Evolutionary conservation across 2,113 vertebrate genomes (phyloP).

Genomic region (Dicentrarchus labrax): DNA sequence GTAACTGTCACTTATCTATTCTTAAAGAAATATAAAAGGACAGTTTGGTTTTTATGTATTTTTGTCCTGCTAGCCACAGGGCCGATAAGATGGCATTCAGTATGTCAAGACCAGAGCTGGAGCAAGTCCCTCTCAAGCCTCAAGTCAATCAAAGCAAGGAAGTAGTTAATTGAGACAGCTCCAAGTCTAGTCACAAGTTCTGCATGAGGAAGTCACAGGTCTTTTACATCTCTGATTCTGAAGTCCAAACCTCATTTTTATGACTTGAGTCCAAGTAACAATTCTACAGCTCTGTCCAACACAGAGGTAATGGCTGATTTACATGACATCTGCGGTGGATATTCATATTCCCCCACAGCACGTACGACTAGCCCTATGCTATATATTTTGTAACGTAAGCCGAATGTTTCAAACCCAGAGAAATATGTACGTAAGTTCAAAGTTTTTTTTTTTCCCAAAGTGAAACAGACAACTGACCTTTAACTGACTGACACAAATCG

Average conservation of each 20-base stretch:
- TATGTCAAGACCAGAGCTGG: neutral
- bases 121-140: too few relatives aligned
- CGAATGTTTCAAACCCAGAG: too few relatives aligned
- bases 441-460: too few relatives aligned
- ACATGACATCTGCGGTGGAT: too few relatives aligned
- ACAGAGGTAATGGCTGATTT: neutral
- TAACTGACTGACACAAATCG: constrained; percentile 1
- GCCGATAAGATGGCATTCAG: neutral
- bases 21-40: constrained; percentile 5
- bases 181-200: too few relatives aligned
- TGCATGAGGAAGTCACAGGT: neutral
- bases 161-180: too few relatives aligned
- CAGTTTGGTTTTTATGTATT: neutral
- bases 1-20: constrained; percentile 24
- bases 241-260: neutral
- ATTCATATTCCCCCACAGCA: too few relatives aligned
- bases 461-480: constrained; percentile 16
- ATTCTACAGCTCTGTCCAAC: neutral
- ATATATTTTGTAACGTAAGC: too few relatives aligned
- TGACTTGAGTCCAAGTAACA: neutral
- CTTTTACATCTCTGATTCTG: neutral
- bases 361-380: too few relatives aligned
- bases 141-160: too few relatives aligned
- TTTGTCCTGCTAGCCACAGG: neutral
- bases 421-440: too few relatives aligned